Evolutionary conservation across 2,797 vertebrate genomes (phyloP), one percentile per base, ranked within the genome.

Genomic region (Apodemus agrarius): DNA sequence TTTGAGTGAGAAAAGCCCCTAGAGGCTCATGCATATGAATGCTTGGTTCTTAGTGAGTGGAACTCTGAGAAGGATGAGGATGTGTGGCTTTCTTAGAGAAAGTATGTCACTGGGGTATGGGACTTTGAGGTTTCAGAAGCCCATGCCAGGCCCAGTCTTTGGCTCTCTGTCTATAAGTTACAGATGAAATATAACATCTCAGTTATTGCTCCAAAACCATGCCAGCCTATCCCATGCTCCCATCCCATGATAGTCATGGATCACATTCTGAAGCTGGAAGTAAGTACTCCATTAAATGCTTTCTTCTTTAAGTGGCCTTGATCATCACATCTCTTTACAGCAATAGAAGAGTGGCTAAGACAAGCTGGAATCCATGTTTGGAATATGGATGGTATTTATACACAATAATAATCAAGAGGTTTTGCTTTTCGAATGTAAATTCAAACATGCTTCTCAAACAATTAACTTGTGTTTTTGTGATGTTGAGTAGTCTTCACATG

Each of bases 381-480:
- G 54, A 87, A 92, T 89, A 49, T 83, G 14, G n/a, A 81, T 54
- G 34, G 37, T 69, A 80, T 93, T 94, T 88, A 65, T 54, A 17
- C 92, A 29, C 29, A 75, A 72, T 80, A 83, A 29, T 81, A 92
- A 95, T 72, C 67, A 96, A 94, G 40, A 81, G 21, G 19, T 95
- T 96, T 93, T 92, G 26, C 46, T 92, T 95, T 93, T 94, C 61
- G 85, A 96, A 94, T 86, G 82, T 92, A 96, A 97, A 94, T 95
- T 96, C 84, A 92, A 65, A 93, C 17, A 92, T 92, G 79, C 67
- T 92, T 34, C 61, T 88, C 90, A 96, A 91, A 90, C 52, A 95
- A 89, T 97, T 94, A 95, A 79, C 40, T 74, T 40, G 31, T 94
- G n/a, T 89, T 91, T 94, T 49, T 88, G 46, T 93, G 59, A 93